Percentiles rank a stretch among this genome's conserved stretches.
Evolutionary conservation across 2,888 invertebrate genomes (phyloP).

Genomic region (Andrena chrysosceles): DNA sequence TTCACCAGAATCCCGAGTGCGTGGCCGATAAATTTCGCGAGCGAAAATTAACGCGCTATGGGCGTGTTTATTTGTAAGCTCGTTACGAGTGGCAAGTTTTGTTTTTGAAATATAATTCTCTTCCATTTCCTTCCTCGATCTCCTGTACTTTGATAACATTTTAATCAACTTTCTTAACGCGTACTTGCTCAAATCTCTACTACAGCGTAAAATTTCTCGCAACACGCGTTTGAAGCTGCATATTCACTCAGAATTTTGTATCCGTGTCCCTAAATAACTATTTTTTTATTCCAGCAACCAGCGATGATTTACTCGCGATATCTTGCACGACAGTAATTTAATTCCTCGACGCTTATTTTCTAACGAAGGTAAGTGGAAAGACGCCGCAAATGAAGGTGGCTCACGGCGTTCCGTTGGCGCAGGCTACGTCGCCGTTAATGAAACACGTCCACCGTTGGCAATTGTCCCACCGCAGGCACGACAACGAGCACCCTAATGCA

Average conservation of each 20-base stretch:
- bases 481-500: slow-evolving; percentile 60
- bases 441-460: slow-evolving; percentile 79
- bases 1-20: slow-evolving; percentile 46
- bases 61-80: slow-evolving; percentile 35
- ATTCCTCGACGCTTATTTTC: slow-evolving; percentile 31
- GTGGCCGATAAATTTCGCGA: slow-evolving; percentile 41
- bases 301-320: slow-evolving; percentile 2
- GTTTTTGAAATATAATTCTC: slow-evolving; percentile 5
- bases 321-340: slow-evolving; percentile 28
- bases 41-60: slow-evolving; percentile 47
- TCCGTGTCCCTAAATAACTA: neutral
- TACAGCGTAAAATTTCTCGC: too few species aligned
- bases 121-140: neutral
- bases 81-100: slow-evolving; percentile 14
- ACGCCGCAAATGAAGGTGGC: slow-evolving; percentile 35
- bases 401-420: slow-evolving; percentile 46
- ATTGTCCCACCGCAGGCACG: slow-evolving; percentile 77
- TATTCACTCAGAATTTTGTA: neutral
- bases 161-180: too few species aligned
- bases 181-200: too few species aligned
- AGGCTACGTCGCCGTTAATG: slow-evolving; percentile 78
- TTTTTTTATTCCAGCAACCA: neutral
- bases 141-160: neutral
- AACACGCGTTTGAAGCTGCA: too few species aligned
- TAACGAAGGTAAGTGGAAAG: slow-evolving; percentile 42